Conservation (phyloP, 2,888 invertebrate genomes). For the Stenodema calcarata region DNA sequence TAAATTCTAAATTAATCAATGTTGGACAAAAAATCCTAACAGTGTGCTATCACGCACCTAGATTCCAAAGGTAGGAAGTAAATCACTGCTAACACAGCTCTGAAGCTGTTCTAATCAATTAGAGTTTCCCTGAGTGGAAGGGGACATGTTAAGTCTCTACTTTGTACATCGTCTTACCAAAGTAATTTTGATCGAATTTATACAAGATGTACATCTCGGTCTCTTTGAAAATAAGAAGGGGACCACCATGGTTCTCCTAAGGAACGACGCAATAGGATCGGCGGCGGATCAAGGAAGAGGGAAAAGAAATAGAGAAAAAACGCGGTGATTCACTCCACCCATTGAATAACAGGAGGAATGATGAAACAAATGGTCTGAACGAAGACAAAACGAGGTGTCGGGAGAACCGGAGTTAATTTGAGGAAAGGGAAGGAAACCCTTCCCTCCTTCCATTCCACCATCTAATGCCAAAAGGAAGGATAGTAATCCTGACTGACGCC, state of each 20-base stretch:
- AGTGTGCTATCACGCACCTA: no score
- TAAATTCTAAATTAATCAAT: no score
- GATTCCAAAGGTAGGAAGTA: no score
- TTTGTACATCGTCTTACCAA: no score
- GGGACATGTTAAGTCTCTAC: no score
- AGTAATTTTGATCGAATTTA: no score
- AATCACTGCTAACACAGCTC: no score
- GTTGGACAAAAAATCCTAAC: no score
- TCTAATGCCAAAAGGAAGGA: conserved; percentile 9
- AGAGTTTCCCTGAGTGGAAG: no score
- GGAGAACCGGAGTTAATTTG: conserved; percentile 11
- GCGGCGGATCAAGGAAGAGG: neutral
- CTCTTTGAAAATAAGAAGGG: neutral
- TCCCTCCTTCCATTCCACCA: neutral
- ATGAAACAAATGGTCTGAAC: conserved; percentile 25
- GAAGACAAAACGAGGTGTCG: conserved; percentile 39
- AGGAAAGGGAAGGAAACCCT: neutral
- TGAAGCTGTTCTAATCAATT: no score
- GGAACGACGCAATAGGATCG: neutral
- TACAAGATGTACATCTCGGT: neutral
- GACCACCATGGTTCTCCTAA: neutral
- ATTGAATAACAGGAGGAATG: conserved; percentile 17
- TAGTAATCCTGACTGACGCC: conserved; percentile 43
- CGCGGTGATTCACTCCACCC: neutral
- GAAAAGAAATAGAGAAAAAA: neutral